Evolutionary conservation across 1,140 invertebrate species (phyloP), one percentile per base, ranked within the genome.

Genomic region (Parasteatoda tepidariorum): DNA sequence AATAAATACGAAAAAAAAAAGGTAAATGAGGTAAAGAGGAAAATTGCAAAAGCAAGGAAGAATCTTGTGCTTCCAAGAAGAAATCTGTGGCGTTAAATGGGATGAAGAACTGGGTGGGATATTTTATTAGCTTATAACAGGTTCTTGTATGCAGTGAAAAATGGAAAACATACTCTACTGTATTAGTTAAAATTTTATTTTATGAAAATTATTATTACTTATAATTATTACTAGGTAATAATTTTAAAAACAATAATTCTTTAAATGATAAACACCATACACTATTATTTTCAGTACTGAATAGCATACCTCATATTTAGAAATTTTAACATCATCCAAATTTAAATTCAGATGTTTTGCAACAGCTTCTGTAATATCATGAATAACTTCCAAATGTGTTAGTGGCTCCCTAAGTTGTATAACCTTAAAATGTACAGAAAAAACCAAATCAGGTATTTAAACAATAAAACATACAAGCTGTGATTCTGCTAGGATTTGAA

Each of bases 221-320:
- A 57, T 6, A n/a, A 57, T 18, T 18, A n/a, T n/a, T n/a, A 57
- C 15, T 5, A 18, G n/a, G 22, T 57, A 18, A 6, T 22, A 59
- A 22, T 59, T 1, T 9, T 6, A 22, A 59, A 24, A 22, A 3
- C 24, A 59, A 22, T 9, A 11, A 0, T 24, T 48, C 7, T 41
- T 41, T 68, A 18, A 15, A 11, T 38, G 7, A 30, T 31, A 66
- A 9, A 66, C 9, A 64, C 26, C 7, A 31, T 2, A 18, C 4
- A 2, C 1, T 22, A 66, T 33, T 31, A 24, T 66, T 31, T 9
- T 30, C 31, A 31, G 11, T 7, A 4, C 11, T 26, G 24, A 0
- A 38, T 28, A 9, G 13, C 55, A 34, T 64, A 83, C 81, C 11
- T 83, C 81, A 83, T 74, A 83, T 55, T 66, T 83, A 41, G 81